A percentile compares a stretch with the other conserved stretches of the same genome.
These are phyloP conservation scores for Xerus rutilus DNA, from an alignment of 2,797 vertebrate genomes.

Conservation along the genomic window DNA sequence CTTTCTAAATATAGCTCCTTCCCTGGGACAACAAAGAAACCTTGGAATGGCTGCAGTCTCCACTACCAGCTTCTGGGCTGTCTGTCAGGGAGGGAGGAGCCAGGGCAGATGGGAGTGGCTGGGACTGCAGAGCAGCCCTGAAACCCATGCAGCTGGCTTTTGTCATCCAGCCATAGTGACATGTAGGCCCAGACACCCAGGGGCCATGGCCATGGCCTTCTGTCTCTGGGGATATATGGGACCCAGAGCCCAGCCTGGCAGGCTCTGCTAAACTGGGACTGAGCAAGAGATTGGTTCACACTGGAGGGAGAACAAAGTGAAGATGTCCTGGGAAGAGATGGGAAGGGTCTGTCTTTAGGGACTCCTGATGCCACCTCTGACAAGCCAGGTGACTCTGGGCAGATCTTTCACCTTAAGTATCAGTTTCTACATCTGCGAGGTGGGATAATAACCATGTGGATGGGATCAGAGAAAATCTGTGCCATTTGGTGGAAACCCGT, in stretches of 20 bases:
- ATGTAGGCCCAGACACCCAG: neutral
- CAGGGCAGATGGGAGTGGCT: neutral
- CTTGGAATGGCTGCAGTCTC: neutral
- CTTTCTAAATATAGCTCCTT: slow-evolving; percentile 75
- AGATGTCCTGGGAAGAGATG: neutral
- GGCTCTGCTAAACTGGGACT: neutral
- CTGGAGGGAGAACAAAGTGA: neutral
- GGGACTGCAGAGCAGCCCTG: neutral
- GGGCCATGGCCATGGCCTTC: neutral
- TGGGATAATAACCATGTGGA: neutral
- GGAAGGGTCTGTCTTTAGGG: neutral
- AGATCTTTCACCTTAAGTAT: neutral
- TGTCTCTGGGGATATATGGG: neutral
- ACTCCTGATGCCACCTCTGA: rapidly evolving
- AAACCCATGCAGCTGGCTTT: neutral
- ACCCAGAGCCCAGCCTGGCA: neutral
- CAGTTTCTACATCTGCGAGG: neutral
- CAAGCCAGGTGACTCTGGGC: neutral
- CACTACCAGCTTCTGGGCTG: neutral
- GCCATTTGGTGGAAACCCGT: rapidly evolving
- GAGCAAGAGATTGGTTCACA: neutral
- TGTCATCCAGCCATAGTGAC: neutral
- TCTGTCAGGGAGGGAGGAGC: neutral
- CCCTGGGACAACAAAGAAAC: neutral
- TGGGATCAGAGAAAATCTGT: neutral